Base-by-base conservation (phyloP, 2,888 invertebrate species). In the Prosopocoilus inquinatus region DNA sequence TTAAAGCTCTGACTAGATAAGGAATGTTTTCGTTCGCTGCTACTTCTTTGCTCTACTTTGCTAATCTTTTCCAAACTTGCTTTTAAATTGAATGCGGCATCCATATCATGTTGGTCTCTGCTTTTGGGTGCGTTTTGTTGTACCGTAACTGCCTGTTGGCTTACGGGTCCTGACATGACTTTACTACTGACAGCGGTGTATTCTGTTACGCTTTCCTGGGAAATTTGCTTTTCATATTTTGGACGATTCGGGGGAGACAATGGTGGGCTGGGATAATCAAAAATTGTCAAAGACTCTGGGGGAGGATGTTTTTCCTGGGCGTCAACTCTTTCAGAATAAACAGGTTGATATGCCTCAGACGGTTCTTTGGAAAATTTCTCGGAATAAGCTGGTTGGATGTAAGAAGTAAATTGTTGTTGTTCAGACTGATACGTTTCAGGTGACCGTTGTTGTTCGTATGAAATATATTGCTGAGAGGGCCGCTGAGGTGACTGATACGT, bases 81-180 rank as follows among this genome's bases (percentile, higher is more conserved):
- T 15, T 79, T 75, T 20, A 84, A 66, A 60, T 73, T 80, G 41
- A 80, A 78, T 2, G 82, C 83, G 2, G 76, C 84, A 39, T 78
- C 75, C 50, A 78, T 80, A 64, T 82, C 81, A 50, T 82, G 81
- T 63, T 82, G 80, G 63, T 83, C 81, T 50, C 84, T 79, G 63
- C 78, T 82, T 71, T 82, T 83, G 47, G 84, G 83, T 5, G 79
- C 72, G 57, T 77, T 75, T 66, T 78, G 75, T 45, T 80, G 79
- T 41, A 79, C 80, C 12, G 86, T 84, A 11, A 88, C 85, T 34
- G 90, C 90, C 61, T 86, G 84, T 68, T 90, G 90, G 55, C 85
- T 82, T 56, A 87, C 84, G 0, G 90, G 89, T 0, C 86, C 89
- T 47, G 83, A 80, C 89, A 90, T 90, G n/a, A 90, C 89, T 68